These are phyloP conservation scores for Pagrus major DNA, from an alignment of 2,113 vertebrate species.

Conservation along the genomic window DNA sequence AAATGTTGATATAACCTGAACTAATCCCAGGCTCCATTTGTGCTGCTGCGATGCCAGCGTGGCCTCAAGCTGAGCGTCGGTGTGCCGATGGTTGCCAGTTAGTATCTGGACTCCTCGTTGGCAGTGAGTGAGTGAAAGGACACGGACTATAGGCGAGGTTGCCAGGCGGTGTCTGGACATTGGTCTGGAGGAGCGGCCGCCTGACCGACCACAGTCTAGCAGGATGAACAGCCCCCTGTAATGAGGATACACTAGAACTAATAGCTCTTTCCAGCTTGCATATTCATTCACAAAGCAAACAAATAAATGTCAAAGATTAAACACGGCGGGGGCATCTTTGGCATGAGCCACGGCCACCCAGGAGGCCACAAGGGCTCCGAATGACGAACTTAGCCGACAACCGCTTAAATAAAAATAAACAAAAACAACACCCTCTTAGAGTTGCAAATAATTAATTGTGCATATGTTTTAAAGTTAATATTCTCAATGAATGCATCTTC, in stretches of 20 bases:
- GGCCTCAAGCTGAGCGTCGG: slow-evolving; percentile 30
- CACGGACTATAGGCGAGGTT: slow-evolving; percentile 22
- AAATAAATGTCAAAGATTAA: slow-evolving; percentile 83
- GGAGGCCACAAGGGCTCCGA: slow-evolving; percentile 51
- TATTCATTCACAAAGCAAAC: slow-evolving; percentile 83
- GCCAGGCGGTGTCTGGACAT: slow-evolving; percentile 65
- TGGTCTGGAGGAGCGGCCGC: slow-evolving; percentile 54
- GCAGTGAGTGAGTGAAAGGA: slow-evolving; percentile 41
- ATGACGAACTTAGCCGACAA: slow-evolving; percentile 61
- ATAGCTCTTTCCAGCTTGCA: slow-evolving; percentile 80
- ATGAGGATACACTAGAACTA: slow-evolving; percentile 70
- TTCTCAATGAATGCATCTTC: slow-evolving; percentile 26
- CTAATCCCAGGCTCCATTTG: slow-evolving; percentile 50
- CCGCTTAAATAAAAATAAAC: slow-evolving; percentile 69
- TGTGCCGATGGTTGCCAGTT: slow-evolving; percentile 26
- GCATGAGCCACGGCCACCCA: slow-evolving; percentile 77
- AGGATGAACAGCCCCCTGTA: slow-evolving; percentile 82
- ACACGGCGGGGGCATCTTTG: slow-evolving; percentile 79
- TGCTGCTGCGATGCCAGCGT: slow-evolving; percentile 50
- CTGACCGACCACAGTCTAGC: slow-evolving; percentile 80
- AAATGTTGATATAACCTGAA: slow-evolving; percentile 61
- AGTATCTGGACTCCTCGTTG: slow-evolving; percentile 32
- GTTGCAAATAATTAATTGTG: slow-evolving; percentile 65
- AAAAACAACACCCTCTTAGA: slow-evolving; percentile 56
- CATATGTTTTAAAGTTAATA: slow-evolving; percentile 27